These are phyloP conservation scores for Xiphophorus maculatus DNA, from an alignment of 2,113 vertebrate genomes.

Conservation along the genomic window DNA sequence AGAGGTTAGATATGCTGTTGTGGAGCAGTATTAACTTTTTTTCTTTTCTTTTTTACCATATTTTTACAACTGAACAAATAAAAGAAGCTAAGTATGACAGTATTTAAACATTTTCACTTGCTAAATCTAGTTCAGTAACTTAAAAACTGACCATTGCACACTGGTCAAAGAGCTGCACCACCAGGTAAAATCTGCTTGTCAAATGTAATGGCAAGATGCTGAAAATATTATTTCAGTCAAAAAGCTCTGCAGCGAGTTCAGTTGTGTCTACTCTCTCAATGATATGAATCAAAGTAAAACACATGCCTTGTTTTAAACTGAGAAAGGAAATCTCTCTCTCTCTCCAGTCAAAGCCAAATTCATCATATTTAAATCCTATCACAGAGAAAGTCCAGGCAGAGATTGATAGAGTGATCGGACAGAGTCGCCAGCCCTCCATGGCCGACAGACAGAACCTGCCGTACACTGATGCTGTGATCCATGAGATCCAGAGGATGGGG, in stretches of 20 bases:
- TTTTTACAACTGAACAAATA: no score
- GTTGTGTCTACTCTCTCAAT: no score
- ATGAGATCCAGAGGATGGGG: slow-evolving; percentile 82
- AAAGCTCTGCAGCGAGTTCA: not conserved
- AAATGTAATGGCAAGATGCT: no score
- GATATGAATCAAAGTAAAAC: not conserved
- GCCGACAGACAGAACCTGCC: slow-evolving; percentile 79
- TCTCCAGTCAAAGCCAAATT: not conserved
- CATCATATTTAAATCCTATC: not conserved
- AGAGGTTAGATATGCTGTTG: no score
- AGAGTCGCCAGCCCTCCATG: slow-evolving; percentile 61
- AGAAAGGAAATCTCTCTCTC: not conserved
- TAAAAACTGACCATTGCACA: no score
- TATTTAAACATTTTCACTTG: no score
- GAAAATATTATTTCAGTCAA: not conserved
- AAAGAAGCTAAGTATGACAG: no score
- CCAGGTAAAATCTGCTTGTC: no score
- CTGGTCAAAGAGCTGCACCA: no score
- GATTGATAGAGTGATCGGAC: slow-evolving; percentile 63
- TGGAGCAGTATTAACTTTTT: no score
- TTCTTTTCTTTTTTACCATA: no score
- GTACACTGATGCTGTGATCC: slow-evolving; percentile 82
- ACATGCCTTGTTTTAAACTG: not conserved
- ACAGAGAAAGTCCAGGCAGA: not conserved
- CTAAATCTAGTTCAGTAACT: no score